Conservation (phyloP, 2,888 invertebrate species). For the Parnassius apollo region DNA sequence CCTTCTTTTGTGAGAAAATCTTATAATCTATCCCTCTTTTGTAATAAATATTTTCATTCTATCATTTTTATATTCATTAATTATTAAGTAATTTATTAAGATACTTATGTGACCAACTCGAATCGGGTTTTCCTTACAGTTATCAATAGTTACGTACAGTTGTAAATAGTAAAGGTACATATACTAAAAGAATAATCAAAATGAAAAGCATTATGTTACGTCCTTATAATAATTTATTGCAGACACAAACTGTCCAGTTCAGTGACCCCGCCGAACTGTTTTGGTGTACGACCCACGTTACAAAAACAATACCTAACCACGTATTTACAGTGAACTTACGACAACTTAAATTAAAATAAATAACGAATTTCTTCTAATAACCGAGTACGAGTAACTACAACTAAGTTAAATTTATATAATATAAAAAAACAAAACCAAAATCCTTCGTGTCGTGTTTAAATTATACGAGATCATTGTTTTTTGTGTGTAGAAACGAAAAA, state of each 20-base stretch:
- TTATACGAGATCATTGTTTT: slow-evolving; percentile 74
- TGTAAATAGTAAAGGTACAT: no score
- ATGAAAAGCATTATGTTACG: slow-evolving; percentile 40
- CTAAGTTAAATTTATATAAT: slow-evolving; percentile 36
- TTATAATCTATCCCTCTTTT: no score
- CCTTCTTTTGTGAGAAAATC: no score
- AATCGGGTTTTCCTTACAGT: no score
- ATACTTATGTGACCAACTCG: no score
- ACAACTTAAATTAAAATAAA: slow-evolving; percentile 62
- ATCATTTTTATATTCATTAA: no score
- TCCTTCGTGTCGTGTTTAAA: slow-evolving; percentile 50
- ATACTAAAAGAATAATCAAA: not conserved
- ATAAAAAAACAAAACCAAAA: slow-evolving; percentile 38
- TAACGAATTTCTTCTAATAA: slow-evolving; percentile 71
- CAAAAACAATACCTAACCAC: slow-evolving; percentile 53
- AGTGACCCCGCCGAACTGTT: slow-evolving; percentile 69
- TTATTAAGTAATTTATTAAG: no score
- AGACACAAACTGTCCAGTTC: slow-evolving; percentile 74
- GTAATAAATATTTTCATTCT: no score
- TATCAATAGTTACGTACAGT: no score
- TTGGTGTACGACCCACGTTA: slow-evolving; percentile 66
- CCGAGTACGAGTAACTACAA: slow-evolving; percentile 47
- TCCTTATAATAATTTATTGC: slow-evolving; percentile 77
- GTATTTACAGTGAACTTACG: slow-evolving; percentile 58
- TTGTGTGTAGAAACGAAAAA: slow-evolving; percentile 50